Evolutionary conservation across 2,888 invertebrate genomes (phyloP).

Genomic region (Trissolcus japonicus): DNA sequence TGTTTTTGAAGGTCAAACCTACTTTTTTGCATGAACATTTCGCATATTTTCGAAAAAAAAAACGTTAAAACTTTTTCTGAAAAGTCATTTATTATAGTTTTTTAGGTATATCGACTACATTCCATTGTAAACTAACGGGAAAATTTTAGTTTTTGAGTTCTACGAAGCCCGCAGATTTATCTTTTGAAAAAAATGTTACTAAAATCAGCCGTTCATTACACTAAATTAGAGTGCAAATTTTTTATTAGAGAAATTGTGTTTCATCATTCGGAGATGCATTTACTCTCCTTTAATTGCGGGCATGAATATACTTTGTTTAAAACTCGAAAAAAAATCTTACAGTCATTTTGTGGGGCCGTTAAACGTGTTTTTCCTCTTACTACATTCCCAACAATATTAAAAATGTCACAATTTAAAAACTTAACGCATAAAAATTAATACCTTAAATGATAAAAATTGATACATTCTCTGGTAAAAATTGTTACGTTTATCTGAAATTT

Average conservation of each 20-base stretch:
- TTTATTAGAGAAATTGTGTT: neutral
- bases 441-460: no score
- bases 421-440: no score
- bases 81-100: neutral
- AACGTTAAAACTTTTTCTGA: neutral
- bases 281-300: neutral
- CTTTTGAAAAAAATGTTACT: neutral
- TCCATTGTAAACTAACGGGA: neutral
- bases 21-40: neutral
- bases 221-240: neutral
- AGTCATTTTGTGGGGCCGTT: neutral
- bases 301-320: neutral
- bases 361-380: neutral
- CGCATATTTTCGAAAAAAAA: neutral
- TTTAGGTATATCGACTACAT: neutral
- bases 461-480: no score
- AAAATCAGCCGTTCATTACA: neutral
- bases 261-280: neutral
- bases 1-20: neutral
- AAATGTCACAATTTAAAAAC: no score
- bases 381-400: no score
- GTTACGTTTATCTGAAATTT: no score
- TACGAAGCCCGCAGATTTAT: neutral
- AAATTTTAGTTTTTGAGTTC: neutral
- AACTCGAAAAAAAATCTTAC: neutral